These are phyloP conservation scores for Plectrocnemia conspersa DNA, from an alignment of 1,140 invertebrate genomes.

Conservation along the genomic window DNA sequence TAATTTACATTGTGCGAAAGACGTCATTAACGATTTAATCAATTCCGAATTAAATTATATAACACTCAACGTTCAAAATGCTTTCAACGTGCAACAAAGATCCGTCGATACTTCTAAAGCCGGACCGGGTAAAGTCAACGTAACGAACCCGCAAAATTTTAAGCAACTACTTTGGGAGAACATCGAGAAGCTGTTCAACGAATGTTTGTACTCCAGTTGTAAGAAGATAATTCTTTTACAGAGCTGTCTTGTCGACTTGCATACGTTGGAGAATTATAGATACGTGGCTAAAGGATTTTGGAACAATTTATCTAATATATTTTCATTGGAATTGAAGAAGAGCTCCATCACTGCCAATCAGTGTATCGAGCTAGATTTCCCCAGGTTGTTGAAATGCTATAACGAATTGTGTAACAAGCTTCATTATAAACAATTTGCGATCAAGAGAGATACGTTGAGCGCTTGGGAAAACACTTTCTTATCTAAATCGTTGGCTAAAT, in stretches of 20 bases:
- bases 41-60: slow-evolving; percentile 41
- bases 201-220: slow-evolving; percentile 44
- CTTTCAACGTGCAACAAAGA: slow-evolving; percentile 46
- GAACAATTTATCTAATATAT: slow-evolving; percentile 46
- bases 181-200: slow-evolving; percentile 47
- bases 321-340: slow-evolving; percentile 52
- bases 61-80: slow-evolving; percentile 40
- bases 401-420: slow-evolving; percentile 52
- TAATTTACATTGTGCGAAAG: slow-evolving; percentile 48
- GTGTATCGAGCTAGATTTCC: slow-evolving; percentile 83
- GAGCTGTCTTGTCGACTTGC: slow-evolving; percentile 50
- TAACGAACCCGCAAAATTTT: slow-evolving; percentile 49
- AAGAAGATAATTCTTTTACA: slow-evolving; percentile 53
- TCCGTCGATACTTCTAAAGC: slow-evolving; percentile 41
- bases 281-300: slow-evolving; percentile 53
- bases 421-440: slow-evolving; percentile 51
- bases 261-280: slow-evolving; percentile 50
- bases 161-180: slow-evolving; percentile 51
- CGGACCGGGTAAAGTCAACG: slow-evolving; percentile 47
- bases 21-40: slow-evolving; percentile 46
- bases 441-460: slow-evolving; percentile 52
- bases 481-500: slow-evolving; percentile 73
- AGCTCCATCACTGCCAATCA: slow-evolving; percentile 72
- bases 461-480: slow-evolving; percentile 85
- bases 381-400: slow-evolving; percentile 69